These are phyloP conservation scores for Siniperca undulata DNA, from an alignment of 2,797 vertebrate genomes.

Conservation along the genomic window DNA sequence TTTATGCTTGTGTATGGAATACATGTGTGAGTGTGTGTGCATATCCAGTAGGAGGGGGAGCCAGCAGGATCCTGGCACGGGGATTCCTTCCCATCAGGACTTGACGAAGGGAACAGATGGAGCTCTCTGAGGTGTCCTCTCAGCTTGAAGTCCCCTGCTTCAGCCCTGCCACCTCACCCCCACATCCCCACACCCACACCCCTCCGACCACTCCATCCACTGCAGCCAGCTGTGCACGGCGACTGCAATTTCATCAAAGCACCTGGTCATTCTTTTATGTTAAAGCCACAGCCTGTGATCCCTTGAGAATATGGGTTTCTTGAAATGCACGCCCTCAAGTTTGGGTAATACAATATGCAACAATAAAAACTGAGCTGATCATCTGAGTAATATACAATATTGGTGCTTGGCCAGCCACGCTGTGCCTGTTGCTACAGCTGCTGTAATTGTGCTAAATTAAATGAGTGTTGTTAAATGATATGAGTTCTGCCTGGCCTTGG, in stretches of 20 bases:
- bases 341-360: conserved; percentile 43
- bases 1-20: conserved; percentile 19
- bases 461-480: conserved; percentile 68
- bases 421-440: conserved; percentile 45
- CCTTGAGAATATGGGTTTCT: conserved; percentile 45
- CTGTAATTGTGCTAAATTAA: conserved; percentile 71
- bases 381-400: conserved; percentile 55
- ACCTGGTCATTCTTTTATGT: conserved; percentile 59
- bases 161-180: conserved; percentile 14
- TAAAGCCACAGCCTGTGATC: conserved; percentile 48
- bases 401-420: conserved; percentile 45
- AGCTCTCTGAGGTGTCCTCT: conserved; percentile 74
- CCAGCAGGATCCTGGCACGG: conserved; percentile 77
- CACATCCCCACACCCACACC: background rate
- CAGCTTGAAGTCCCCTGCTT: conserved; percentile 53
- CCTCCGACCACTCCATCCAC: conserved; percentile 49
- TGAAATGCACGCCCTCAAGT: conserved; percentile 47
- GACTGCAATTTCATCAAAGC: conserved; percentile 78
- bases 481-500: conserved; percentile 45
- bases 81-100: conserved; percentile 73
- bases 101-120: conserved; percentile 83
- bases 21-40: conserved; percentile 23
- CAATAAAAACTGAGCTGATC: conserved; percentile 61
- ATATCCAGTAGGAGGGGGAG: conserved; percentile 48
- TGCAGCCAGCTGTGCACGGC: conserved; percentile 72